A percentile compares a stretch with the other conserved stretches of the same genome.
Conservation (phyloP, 2,797 vertebrate genomes). For the Diglossa cyanea region DNA sequence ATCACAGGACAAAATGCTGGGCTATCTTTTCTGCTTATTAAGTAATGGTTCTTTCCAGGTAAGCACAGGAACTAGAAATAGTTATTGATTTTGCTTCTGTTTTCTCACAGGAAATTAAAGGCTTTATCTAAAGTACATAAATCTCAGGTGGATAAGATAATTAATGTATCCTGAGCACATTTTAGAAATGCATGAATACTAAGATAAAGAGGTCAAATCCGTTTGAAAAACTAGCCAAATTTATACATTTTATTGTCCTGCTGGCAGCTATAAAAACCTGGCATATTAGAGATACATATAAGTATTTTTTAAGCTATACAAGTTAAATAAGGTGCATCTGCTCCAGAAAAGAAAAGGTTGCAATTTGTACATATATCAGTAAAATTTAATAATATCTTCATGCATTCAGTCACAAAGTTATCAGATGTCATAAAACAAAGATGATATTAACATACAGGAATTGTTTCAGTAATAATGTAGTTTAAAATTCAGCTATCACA, state of each 20-base stretch:
- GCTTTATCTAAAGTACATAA: constrained; percentile 22
- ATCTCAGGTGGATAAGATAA: background rate
- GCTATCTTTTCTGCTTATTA: background rate
- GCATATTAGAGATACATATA: background rate
- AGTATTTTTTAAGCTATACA: background rate
- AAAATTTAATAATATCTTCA: background rate
- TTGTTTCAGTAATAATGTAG: background rate
- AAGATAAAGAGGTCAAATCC: constrained; percentile 5
- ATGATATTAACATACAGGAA: background rate
- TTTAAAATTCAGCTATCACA: background rate
- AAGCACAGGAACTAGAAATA: background rate
- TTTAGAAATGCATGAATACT: background rate
- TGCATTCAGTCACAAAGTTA: background rate
- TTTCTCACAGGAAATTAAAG: constrained; percentile 40
- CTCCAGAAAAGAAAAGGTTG: background rate
- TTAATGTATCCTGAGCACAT: background rate
- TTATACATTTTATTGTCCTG: background rate
- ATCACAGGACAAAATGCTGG: background rate
- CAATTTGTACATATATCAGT: background rate
- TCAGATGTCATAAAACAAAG: background rate
- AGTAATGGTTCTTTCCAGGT: background rate
- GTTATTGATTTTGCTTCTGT: constrained; percentile 13
- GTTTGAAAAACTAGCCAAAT: background rate
- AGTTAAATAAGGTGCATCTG: background rate
- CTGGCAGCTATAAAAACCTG: background rate